Evolutionary conservation across 1,140 invertebrate species (phyloP).

Genomic region (Chironomus tepperi): DNA sequence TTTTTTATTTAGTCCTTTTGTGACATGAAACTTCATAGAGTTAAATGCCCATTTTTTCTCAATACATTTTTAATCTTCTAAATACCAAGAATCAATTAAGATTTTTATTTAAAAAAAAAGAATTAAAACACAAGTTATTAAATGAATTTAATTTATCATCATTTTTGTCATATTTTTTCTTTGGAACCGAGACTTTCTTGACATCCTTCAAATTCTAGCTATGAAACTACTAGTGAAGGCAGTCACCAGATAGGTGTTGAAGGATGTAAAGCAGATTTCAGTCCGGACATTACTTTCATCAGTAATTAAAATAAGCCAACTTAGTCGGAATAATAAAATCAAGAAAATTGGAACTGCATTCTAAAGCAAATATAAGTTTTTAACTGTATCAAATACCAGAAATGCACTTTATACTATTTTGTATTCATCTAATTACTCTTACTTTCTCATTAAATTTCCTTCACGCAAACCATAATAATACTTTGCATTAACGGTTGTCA

Average conservation of each 20-base stretch:
- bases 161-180: background rate
- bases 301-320: background rate
- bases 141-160: slow-evolving; percentile 23
- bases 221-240: no score
- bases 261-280: no score
- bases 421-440: background rate
- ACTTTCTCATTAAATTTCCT: background rate
- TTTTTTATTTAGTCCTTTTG: background rate
- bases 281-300: no score
- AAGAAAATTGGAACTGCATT: background rate
- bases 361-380: background rate
- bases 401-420: slow-evolving; percentile 19
- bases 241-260: no score
- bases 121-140: slow-evolving; percentile 16
- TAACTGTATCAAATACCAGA: slow-evolving; percentile 17
- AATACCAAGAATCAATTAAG: background rate
- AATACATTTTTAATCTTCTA: slow-evolving; percentile 6
- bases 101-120: background rate
- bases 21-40: background rate
- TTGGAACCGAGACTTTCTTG: background rate
- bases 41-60: background rate
- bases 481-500: no score
- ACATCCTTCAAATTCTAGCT: no score
- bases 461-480: background rate
- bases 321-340: background rate